A percentile compares a stretch with the other conserved stretches of the same genome.
phyloP scores from a whole-genome alignment of 2,113 vertebrate genomes.

The Odocoileus hemionus region DNA sequence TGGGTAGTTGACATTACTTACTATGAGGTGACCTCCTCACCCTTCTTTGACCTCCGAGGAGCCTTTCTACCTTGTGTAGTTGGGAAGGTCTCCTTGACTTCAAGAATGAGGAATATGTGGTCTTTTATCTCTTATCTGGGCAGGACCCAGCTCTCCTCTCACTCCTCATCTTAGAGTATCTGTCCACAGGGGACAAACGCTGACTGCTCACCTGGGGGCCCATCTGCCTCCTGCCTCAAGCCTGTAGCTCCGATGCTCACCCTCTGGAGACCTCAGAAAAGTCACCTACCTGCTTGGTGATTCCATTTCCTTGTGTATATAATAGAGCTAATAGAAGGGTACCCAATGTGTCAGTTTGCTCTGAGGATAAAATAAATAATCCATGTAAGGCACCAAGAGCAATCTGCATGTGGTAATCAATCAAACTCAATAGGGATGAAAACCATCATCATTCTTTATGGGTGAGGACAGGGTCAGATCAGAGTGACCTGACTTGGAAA shows the following conservation, averaged over 20 bases:
- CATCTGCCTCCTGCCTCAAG: neutral
- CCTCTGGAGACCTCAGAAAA: neutral
- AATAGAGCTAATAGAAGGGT: neutral
- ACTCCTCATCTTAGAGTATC: neutral
- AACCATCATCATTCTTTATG: neutral
- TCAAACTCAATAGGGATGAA: rapidly evolving
- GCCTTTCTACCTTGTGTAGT: neutral
- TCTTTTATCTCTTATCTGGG: neutral
- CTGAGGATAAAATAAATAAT: no score
- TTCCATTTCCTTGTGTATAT: neutral
- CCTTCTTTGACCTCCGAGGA: neutral
- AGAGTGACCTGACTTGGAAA: neutral
- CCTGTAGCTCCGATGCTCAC: neutral
- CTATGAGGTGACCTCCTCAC: neutral
- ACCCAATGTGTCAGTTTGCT: neutral
- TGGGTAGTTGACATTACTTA: neutral
- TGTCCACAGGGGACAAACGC: neutral
- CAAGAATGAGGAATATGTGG: neutral
- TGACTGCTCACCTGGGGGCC: neutral
- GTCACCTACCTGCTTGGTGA: neutral
- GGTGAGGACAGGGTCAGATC: neutral
- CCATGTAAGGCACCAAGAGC: neutral
- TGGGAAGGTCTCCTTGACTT: neutral
- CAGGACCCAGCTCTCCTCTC: neutral
- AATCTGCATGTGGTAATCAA: neutral